Conservation (phyloP, 2,113 vertebrate genomes). For the Brachypodius melanocephalos region DNA sequence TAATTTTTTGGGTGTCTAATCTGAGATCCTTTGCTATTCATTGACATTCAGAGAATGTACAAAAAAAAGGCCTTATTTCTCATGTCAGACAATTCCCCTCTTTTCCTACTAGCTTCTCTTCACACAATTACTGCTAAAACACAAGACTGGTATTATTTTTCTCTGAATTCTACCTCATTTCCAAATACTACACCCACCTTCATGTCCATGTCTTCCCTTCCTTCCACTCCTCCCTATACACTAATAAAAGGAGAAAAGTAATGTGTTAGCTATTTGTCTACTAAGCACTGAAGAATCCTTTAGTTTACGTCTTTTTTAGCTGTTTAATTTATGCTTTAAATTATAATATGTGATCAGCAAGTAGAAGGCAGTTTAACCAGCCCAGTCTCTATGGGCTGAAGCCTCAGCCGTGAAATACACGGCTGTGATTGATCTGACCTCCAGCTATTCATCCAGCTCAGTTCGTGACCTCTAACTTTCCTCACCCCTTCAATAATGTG, state of each 20-base stretch:
- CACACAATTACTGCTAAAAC: neutral
- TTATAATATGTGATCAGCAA: neutral
- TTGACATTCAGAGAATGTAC: neutral
- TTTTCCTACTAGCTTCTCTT: neutral
- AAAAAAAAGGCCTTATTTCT: neutral
- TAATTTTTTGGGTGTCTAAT: neutral
- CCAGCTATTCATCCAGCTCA: conserved; percentile 29
- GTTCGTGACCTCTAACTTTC: conserved; percentile 58
- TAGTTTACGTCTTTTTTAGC: neutral
- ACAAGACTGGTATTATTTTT: neutral
- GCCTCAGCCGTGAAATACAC: neutral
- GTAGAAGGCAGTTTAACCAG: neutral
- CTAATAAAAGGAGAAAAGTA: neutral
- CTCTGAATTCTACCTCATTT: neutral
- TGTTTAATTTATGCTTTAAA: neutral
- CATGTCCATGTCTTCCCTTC: neutral
- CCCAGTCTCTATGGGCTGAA: neutral
- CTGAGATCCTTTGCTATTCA: neutral
- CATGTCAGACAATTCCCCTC: neutral
- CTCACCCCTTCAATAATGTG: conserved; percentile 58
- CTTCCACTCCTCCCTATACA: neutral
- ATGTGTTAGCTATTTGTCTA: neutral
- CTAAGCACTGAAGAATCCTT: neutral
- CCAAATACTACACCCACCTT: neutral
- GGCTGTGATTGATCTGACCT: conserved; percentile 43